Percentiles rank a stretch among this genome's conserved stretches.
phyloP scores from a whole-genome alignment of 30 jellyfish, hydroid and myxozoan species.

The Haliclystus octoradiatus region DNA sequence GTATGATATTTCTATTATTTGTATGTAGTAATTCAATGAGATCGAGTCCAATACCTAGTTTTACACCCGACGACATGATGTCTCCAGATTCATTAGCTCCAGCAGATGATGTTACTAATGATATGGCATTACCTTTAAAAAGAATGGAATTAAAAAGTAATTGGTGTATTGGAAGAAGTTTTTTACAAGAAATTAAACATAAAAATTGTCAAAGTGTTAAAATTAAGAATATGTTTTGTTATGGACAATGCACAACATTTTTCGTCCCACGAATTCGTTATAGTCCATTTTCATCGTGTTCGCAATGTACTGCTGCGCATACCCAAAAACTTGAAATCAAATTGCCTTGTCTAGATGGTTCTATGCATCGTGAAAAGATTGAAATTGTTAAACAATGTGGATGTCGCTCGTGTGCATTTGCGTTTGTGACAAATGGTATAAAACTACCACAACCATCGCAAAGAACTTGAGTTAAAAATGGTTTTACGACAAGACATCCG shows the following conservation, averaged over 20 bases:
- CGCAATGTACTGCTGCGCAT: slow-evolving; percentile 51
- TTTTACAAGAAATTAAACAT: slow-evolving; percentile 40
- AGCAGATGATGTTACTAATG: neutral
- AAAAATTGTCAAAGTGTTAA: slow-evolving; percentile 53
- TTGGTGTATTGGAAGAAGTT: slow-evolving; percentile 70
- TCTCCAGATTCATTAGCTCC: neutral
- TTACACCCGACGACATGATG: neutral
- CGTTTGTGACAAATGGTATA: neutral
- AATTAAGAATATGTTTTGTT: slow-evolving; percentile 52
- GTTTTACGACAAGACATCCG: slow-evolving; percentile 1
- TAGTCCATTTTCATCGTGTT: slow-evolving; percentile 32
- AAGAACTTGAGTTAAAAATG: neutral
- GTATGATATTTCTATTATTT: neutral
- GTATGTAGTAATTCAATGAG: slow-evolving; percentile 1
- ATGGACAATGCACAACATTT: slow-evolving; percentile 71
- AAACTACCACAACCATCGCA: too few species aligned
- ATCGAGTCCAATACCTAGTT: neutral
- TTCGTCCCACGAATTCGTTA: slow-evolving; percentile 35
- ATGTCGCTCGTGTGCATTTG: slow-evolving; percentile 44
- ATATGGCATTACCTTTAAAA: slow-evolving; percentile 34
- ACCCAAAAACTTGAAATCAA: slow-evolving; percentile 39
- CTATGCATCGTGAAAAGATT: slow-evolving; percentile 33
- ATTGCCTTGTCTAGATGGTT: slow-evolving; percentile 36
- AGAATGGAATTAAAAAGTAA: slow-evolving; percentile 42
- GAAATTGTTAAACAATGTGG: slow-evolving; percentile 55